phyloP scores from a whole-genome alignment of 2,888 invertebrate species.

The Harpagoxenus sublaevis region DNA sequence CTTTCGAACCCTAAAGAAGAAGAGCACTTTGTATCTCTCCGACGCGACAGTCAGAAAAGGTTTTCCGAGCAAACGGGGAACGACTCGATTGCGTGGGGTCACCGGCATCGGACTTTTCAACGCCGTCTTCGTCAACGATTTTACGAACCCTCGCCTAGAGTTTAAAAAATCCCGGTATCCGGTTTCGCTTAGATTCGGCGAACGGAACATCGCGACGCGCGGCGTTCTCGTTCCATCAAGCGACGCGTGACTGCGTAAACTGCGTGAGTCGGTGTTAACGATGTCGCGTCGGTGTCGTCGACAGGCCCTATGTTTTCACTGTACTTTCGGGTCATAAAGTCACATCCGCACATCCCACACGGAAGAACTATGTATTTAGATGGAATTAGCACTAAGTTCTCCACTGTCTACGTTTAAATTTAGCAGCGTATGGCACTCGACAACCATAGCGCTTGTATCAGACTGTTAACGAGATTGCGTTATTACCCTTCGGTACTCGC shows the following conservation, averaged over 20 bases:
- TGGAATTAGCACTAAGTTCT: background rate
- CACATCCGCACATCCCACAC: slow-evolving; percentile 38
- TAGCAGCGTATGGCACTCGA: background rate
- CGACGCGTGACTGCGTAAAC: slow-evolving; percentile 83
- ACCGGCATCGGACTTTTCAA: slow-evolving; percentile 62
- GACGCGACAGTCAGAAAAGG: slow-evolving; percentile 56
- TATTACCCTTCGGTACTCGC: background rate
- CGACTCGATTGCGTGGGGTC: slow-evolving; percentile 59
- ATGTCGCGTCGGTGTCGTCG: slow-evolving; percentile 69
- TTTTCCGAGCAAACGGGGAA: slow-evolving; percentile 52
- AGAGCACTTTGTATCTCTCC: slow-evolving; percentile 55
- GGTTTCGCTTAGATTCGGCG: slow-evolving; percentile 69
- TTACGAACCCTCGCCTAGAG: slow-evolving; percentile 58
- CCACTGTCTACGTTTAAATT: slow-evolving; percentile 23
- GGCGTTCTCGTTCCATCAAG: slow-evolving; percentile 71
- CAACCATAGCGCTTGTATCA: background rate
- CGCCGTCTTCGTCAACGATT: slow-evolving; percentile 56
- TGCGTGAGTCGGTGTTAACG: slow-evolving; percentile 76
- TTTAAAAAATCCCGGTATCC: slow-evolving; percentile 44
- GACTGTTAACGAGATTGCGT: background rate
- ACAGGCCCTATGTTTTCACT: slow-evolving; percentile 63
- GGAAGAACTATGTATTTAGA: slow-evolving; percentile 47
- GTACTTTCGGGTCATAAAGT: slow-evolving; percentile 67
- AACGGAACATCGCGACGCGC: slow-evolving; percentile 47
- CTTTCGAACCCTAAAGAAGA: slow-evolving; percentile 53